These are phyloP conservation scores for Athalia circularis DNA, from an alignment of 2,888 invertebrate species.

Conservation along the genomic window DNA sequence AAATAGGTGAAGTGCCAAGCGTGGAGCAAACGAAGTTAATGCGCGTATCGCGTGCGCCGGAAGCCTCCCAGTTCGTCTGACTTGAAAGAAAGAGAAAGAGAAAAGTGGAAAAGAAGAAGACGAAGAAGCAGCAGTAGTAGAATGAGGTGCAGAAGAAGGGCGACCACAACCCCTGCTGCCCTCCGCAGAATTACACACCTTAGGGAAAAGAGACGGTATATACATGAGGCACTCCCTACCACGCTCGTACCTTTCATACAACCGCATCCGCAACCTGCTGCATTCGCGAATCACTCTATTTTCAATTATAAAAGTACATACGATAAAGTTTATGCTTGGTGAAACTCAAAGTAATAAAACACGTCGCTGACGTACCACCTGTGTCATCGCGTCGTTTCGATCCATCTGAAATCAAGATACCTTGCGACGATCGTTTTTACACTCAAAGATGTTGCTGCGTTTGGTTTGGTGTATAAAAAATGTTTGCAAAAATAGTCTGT, in stretches of 20 bases:
- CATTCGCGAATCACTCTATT: background rate
- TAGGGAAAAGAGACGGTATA: constrained; percentile 23
- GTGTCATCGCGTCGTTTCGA: constrained; percentile 3
- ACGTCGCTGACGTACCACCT: background rate
- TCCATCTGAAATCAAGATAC: constrained; percentile 30
- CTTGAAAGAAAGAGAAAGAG: constrained; percentile 11
- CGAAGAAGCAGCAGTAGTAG: background rate
- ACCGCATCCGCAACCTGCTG: background rate
- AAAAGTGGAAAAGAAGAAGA: background rate
- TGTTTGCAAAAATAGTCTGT: background rate
- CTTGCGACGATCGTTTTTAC: background rate
- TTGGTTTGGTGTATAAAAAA: too few species aligned
- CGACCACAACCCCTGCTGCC: constrained; percentile 21
- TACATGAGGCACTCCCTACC: constrained; percentile 34
- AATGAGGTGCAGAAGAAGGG: constrained; percentile 6
- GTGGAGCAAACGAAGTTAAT: constrained; percentile 63
- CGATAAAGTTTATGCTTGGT: constrained; percentile 4
- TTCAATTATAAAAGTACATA: constrained; percentile 25
- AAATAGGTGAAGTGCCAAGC: constrained; percentile 47
- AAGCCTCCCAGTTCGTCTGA: constrained; percentile 57
- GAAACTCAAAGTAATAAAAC: constrained; percentile 25
- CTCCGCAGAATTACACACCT: background rate
- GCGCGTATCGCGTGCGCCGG: constrained; percentile 68
- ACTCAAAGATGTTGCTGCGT: too few species aligned
- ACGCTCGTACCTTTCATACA: constrained; percentile 1